Evolutionary conservation across 2,797 vertebrate species (phyloP).

Genomic region (Ataeniobius toweri): DNA sequence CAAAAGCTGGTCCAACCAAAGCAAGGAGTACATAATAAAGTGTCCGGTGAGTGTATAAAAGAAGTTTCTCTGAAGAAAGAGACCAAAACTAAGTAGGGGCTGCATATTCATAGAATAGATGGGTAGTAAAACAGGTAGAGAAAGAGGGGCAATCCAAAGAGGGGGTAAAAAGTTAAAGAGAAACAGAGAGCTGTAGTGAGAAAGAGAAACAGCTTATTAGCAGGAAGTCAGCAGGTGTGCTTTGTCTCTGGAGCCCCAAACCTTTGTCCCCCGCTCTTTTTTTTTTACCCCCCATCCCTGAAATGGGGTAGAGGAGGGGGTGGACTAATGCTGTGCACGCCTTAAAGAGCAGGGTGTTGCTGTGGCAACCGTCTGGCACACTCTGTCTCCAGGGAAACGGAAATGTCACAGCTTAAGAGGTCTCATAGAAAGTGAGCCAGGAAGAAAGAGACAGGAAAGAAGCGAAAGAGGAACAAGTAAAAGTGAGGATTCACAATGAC

Average conservation of each 20-base stretch:
- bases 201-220: slow-evolving; percentile 85
- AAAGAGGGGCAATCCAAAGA: slow-evolving; percentile 39
- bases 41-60: slow-evolving; percentile 15
- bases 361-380: slow-evolving; percentile 86
- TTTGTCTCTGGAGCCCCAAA: slow-evolving; percentile 66
- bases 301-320: slow-evolving; percentile 59
- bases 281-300: slow-evolving; percentile 38
- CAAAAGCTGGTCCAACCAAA: background rate
- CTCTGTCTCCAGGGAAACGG: slow-evolving; percentile 90
- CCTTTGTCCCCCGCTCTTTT: slow-evolving; percentile 19
- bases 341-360: slow-evolving; percentile 87
- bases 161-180: slow-evolving; percentile 68
- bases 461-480: slow-evolving; percentile 62
- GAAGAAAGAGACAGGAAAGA: slow-evolving; percentile 50
- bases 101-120: slow-evolving; percentile 25
- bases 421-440: slow-evolving; percentile 74
- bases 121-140: slow-evolving; percentile 26
- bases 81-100: slow-evolving; percentile 24
- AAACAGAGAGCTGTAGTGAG: slow-evolving; percentile 62
- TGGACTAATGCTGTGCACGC: slow-evolving; percentile 71
- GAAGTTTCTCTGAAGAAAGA: slow-evolving; percentile 15
- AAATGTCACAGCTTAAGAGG: slow-evolving; percentile 85
- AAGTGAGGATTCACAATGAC: slow-evolving; percentile 40
- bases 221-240: slow-evolving; percentile 83
- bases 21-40: slow-evolving; percentile 8